Evolutionary conservation across 1,140 invertebrate genomes (phyloP), one percentile per base, ranked within the genome.

Genomic region (Drosophila burlai): DNA sequence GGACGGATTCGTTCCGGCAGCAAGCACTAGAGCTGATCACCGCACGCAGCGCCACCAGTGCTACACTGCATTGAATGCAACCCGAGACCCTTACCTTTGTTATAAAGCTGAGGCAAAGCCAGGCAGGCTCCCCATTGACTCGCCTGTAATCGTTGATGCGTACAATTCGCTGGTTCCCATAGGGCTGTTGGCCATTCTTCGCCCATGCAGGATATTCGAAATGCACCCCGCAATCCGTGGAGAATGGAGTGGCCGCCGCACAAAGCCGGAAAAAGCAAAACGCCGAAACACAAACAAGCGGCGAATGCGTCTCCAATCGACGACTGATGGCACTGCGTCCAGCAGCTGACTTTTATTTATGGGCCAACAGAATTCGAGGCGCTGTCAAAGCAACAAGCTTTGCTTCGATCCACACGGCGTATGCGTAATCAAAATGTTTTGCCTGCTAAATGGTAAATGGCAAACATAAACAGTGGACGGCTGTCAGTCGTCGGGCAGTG

Each of bases 371-470:
- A 68, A 66, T 54, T 78, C 65, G 83, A 79, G 81, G 65, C 59
- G 83, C 77, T 85, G 83, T 87, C 83, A 86, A 86, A 87, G 83
- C 76, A 68, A 59, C 34, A 55, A 64, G 62, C 78, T 13, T 45
- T 42, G 71, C 65, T 61, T 65, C 55, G 68, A 43, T 49, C 61
- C 75, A 80, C 83, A 76, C 58, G 83, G 71, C 83, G 83, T 83
- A 83, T 86, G 83, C 83, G 80, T 83, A 86, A 83, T 87, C 83
- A 87, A 87, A 86, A 87, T 87, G 83, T 83, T 85, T 79, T 85
- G 83, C 80, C 63, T 76, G 58, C 16, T 73, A 83, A 85, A 85
- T 80, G 81, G 63, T 73, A 80, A 85, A 85, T 76, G 81, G 63
- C 76, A 85, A 87, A 83, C 83, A 85, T 82, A 72, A 85, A 87